Conservation (phyloP, 2,888 invertebrate genomes). For the Trileptium ribeirensis region DNA sequence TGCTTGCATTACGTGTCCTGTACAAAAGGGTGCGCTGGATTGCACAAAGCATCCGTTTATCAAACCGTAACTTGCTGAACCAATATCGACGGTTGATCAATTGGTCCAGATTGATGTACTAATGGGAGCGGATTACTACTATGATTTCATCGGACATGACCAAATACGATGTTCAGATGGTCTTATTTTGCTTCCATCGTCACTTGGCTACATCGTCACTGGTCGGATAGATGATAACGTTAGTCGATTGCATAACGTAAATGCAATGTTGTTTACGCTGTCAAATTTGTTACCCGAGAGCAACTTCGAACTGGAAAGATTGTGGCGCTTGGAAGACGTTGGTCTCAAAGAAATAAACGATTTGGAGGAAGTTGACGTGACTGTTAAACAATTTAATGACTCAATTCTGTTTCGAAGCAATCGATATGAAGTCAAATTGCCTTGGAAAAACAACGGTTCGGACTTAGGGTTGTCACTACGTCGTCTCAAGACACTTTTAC, state of each 20-base stretch:
- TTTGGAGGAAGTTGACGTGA: background rate
- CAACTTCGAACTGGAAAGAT: conserved; percentile 16
- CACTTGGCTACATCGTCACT: background rate
- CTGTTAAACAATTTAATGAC: background rate
- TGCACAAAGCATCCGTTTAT: background rate
- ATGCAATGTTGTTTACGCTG: conserved; percentile 1
- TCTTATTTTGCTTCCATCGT: background rate
- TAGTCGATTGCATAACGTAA: background rate
- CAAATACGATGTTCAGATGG: conserved; percentile 8
- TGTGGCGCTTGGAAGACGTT: conserved; percentile 13
- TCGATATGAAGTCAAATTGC: conserved; percentile 15
- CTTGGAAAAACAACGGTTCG: background rate
- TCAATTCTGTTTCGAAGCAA: background rate
- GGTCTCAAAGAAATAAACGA: conserved; percentile 1
- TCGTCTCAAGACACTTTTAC: background rate
- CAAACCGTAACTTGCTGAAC: background rate
- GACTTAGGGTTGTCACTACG: conserved; percentile 3
- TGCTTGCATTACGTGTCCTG: background rate
- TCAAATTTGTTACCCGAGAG: no score
- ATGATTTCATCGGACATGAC: background rate
- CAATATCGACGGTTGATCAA: background rate
- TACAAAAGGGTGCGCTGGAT: background rate
- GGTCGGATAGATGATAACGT: background rate
- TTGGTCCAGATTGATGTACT: background rate
- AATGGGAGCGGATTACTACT: background rate